Evolutionary conservation across 2,888 invertebrate species (phyloP), one percentile per base, ranked within the genome.

Genomic region (Globia sparganii): DNA sequence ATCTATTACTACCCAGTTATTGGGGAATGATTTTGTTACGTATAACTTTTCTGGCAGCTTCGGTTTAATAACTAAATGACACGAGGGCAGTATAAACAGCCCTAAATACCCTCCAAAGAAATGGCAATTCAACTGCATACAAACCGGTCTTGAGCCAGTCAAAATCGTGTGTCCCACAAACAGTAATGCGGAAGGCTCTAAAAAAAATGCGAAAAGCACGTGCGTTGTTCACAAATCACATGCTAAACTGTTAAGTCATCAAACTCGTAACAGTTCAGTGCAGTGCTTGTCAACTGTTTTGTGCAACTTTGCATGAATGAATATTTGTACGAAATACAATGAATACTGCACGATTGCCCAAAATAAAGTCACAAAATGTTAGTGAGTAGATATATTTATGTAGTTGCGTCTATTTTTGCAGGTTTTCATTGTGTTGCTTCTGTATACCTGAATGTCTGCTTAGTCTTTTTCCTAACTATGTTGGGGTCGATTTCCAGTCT

Each of bases 241-340:
- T 66, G 37, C 6, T 81, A 72, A 65, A 67, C 21, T 76, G 59
- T 76, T 82, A 76, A 76, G 31, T 80, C 68, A 71, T 65, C 72
- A 43, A 5, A 75, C 15, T 58, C 81, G 76, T 75, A 81, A 85
- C 64, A 40, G 8, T 34, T 34, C n/a, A n/a, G n/a, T n/a, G n/a
- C n/a, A n/a, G 49, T 15, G 18, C 4, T n/a, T 4, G 56, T 28
- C 56, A 40, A 49, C 28, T 69, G 62, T 80, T 84, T 80, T 58
- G 40, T 84, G 81, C 56, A 65, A 59, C 13, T 53, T 21, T 15
- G 81, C 74, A 65, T 65, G 13, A 59, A 61, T 78, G 43, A 78
- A 77, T 53, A 62, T 40, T 61, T 64, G 18, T 59, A 2, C 8
- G 0, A n/a, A 82, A 49, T 58, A 34, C 58, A 18, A 40, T 6